Percentiles rank a stretch among this genome's conserved stretches.
Evolutionary conservation across 2,797 vertebrate genomes (phyloP).

Genomic region (Sylvilagus floridanus): DNA sequence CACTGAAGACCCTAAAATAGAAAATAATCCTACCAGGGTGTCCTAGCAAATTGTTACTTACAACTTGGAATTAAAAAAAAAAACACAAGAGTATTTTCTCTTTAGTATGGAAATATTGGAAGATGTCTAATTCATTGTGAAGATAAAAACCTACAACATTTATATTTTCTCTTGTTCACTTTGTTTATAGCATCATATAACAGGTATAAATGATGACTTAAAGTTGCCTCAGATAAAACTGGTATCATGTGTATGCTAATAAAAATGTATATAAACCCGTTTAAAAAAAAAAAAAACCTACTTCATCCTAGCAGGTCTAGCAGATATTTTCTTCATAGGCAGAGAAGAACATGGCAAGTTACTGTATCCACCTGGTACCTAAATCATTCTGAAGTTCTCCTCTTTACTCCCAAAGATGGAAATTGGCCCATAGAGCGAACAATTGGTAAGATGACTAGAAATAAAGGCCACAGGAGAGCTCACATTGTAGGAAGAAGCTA

Average conservation of each 20-base stretch:
- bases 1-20: conserved; percentile 26
- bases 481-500: conserved; percentile 33
- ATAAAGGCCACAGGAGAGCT: conserved; percentile 41
- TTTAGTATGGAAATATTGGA: conserved; percentile 30
- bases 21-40: not conserved
- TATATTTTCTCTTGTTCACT: too few species aligned
- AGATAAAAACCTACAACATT: conserved; percentile 29
- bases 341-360: conserved; percentile 23
- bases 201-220: too few species aligned
- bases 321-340: conserved; percentile 53
- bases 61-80: not conserved
- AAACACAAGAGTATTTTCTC: not conserved
- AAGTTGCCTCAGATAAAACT: too few species aligned
- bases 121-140: conserved; percentile 1
- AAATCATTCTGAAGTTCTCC: conserved; percentile 75
- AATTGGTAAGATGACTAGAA: conserved; percentile 65
- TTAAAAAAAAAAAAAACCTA: conserved; percentile 59
- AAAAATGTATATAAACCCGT: too few species aligned
- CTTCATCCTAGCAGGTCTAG: not conserved
- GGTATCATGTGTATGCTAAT: too few species aligned
- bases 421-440: conserved; percentile 67
- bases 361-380: conserved; percentile 66
- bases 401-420: conserved; percentile 63
- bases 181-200: too few species aligned
- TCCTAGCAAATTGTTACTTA: conserved; percentile 50